Base-by-base conservation (phyloP, 23 tunicate genomes). In the Trididemnum clinides region DNA sequence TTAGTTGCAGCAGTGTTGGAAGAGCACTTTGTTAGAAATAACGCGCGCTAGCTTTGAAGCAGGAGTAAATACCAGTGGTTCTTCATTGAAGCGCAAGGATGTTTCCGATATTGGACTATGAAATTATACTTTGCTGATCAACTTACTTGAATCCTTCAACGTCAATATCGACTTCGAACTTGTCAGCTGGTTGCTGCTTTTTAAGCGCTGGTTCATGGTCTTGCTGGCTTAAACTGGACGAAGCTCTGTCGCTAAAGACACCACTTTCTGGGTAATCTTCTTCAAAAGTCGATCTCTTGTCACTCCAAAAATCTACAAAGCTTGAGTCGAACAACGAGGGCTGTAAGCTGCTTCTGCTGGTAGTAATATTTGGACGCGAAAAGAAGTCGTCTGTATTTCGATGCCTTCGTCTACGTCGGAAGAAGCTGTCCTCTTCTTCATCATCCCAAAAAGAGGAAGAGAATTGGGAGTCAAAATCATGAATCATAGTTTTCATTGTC, bases 111-210 rank as follows among this genome's bases (percentile, higher is more conserved):
- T n/a, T n/a, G 57, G 15, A 50, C 18, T 19, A n/a, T n/a, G n/a
- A n/a, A n/a, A n/a, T 50, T 50, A 50, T n/a, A n/a, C n/a, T n/a
- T n/a, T n/a, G n/a, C n/a, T 18, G 25, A 18, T n/a, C 21, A 19
- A 64, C 86, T 80, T 27, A 88, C 92, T 82, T 82, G 34, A 82
- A 88, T 5, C 92, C 92, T 74, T 88, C 74, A 1, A 88, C 92
- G 49, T 88, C 83, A 27, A 88, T 74, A 23, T 82, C 87, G 15
- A 88, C 92, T 82, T 88, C 82, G 62, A 88, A 88, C 58, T 88
- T 88, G 21, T 88, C 87, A 25, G 85, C 78, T 1, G 81, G 54
- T 32, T 30, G 81, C 1, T 27, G 2, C 6, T 2, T 5, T 30
- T 10, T 10, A 27, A 37, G 38, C 29, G 5, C 29, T 5, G 29